Base-by-base conservation (phyloP, 2,888 invertebrate genomes). In the Rhogogaster chlorosoma region DNA sequence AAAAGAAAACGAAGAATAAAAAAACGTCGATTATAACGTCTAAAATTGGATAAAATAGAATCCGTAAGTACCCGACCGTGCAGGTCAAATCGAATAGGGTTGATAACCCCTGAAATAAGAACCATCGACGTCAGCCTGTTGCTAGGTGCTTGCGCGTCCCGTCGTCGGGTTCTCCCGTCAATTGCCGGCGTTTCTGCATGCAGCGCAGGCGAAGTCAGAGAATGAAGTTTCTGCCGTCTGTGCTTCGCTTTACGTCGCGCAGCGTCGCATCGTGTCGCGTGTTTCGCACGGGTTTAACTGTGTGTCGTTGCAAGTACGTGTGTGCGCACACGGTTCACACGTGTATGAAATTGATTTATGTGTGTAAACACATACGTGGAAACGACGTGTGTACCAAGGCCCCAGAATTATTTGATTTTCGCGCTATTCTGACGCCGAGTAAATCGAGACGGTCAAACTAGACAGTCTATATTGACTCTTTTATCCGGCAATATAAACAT, bases 71-170 rank as follows among this genome's bases (percentile, higher is more conserved):
- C 73, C 57, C 57, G 42, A 42, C 61, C n/a, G n/a, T n/a, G n/a
- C 42, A 61, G 64, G 26, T 67, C 49, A 70, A 77, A 85, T 83
- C 26, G 42, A 80, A 26, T 18, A 84, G 89, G 90, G 89, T 89
- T 90, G 91, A 89, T 89, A 91, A 90, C 91, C 90, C 90, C 89
- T 89, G 90, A 87, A 61, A 36, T 22, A 32, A 36, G 36, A 80
- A 32, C 38, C 10, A 77, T 77, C 80, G 61, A 32, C 36, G 80
- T 80, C 80, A 87, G 91, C 91, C 91, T 91, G 91, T 91, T 91
- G 91, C 91, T 90, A 91, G 89, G 91, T 90, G 88, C 32, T 22
- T 10, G 78, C 45, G 3, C 45, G 45, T 45, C 45, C 3, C 45
- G 15, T 45, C 45, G 45, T 45, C 45, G 15, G 15, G 0, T 45